Conservation (phyloP, 1,140 invertebrate species). For the Pachyrhynchus sulphureomaculatus region DNA sequence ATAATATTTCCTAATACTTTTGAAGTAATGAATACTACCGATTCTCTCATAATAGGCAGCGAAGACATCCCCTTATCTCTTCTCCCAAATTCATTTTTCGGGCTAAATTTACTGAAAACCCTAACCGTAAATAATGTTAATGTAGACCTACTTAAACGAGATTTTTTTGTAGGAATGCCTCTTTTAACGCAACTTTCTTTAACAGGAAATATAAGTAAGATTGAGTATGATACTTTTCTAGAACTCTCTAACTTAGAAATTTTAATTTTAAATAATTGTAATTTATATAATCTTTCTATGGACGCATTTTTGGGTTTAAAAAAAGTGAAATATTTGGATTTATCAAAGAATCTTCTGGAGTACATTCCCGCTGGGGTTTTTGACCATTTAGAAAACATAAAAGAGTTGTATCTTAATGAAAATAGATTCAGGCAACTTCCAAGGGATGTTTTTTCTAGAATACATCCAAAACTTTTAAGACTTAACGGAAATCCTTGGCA, state of each 20-base stretch:
- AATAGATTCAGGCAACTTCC: slow-evolving; percentile 63
- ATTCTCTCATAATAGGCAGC: slow-evolving; percentile 61
- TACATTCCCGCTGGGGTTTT: slow-evolving; percentile 63
- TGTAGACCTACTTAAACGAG: slow-evolving; percentile 59
- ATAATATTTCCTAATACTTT: slow-evolving; percentile 69
- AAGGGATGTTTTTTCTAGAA: slow-evolving; percentile 57
- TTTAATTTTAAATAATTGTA: slow-evolving; percentile 62
- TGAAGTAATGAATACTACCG: slow-evolving; percentile 69
- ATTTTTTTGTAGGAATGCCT: slow-evolving; percentile 62
- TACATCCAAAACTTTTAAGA: slow-evolving; percentile 58
- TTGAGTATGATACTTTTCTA: slow-evolving; percentile 70
- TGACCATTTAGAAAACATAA: slow-evolving; percentile 60
- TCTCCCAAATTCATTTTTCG: slow-evolving; percentile 63
- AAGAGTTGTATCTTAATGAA: slow-evolving; percentile 62
- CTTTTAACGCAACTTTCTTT: slow-evolving; percentile 56
- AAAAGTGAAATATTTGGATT: slow-evolving; percentile 60
- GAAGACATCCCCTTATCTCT: slow-evolving; percentile 56
- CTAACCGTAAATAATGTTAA: slow-evolving; percentile 61
- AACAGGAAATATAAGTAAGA: slow-evolving; percentile 57
- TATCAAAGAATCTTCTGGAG: slow-evolving; percentile 63
- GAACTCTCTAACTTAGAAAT: slow-evolving; percentile 60
- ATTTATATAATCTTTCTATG: slow-evolving; percentile 65
- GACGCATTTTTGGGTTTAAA: slow-evolving; percentile 66
- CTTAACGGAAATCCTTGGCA: slow-evolving; percentile 70
- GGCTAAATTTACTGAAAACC: slow-evolving; percentile 56